Evolutionary conservation across 2,888 invertebrate genomes (phyloP), one percentile per base, ranked within the genome.

Genomic region (Chrysolina oricalcia): DNA sequence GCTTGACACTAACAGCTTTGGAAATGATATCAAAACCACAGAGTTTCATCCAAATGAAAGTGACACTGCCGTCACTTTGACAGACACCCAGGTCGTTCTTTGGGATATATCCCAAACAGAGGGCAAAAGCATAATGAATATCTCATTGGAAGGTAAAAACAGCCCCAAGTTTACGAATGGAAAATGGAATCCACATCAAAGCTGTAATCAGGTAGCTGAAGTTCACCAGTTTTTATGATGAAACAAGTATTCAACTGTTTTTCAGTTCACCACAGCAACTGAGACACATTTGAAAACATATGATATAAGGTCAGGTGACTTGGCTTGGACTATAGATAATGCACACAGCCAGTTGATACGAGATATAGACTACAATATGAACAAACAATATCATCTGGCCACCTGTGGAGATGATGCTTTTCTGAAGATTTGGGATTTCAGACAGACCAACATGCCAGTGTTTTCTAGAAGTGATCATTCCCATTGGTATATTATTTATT

Each of bases 281-380:
- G 98, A 98, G 81, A 94, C 94, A 78, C 93, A 93, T 85, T 91
- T 99, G 73, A 93, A 94, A 79, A 96, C 97, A 2, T 98, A 95
- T 90, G 98, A 99, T 89, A 92, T 97, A 0, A 90, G 98, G 63
- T 90, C 91, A 0, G 94, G 94, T 82, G 93, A 94, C 83, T 89
- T 92, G 0, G 93, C 94, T 0, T 98, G 97, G 95, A 91, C 90
- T 80, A 94, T 99, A 81, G 95, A 96, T 78, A 81, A 84, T 71
- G 96, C 97, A 3, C 98, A 99, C 89, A 92, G 94, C 19, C 97
- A 98, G 87, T 91, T 96, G 50, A 94, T 97, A 77, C 91, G 98
- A 71, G 97, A 98, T 86, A 88, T 99, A 50, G 99, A 99, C 89
- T 98, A 98, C 86, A 99, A 99, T 89, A 96, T 98, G n/a, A 99